Evolutionary conservation across 2,113 vertebrate genomes (phyloP).

Genomic region (Hiodon alosoides): DNA sequence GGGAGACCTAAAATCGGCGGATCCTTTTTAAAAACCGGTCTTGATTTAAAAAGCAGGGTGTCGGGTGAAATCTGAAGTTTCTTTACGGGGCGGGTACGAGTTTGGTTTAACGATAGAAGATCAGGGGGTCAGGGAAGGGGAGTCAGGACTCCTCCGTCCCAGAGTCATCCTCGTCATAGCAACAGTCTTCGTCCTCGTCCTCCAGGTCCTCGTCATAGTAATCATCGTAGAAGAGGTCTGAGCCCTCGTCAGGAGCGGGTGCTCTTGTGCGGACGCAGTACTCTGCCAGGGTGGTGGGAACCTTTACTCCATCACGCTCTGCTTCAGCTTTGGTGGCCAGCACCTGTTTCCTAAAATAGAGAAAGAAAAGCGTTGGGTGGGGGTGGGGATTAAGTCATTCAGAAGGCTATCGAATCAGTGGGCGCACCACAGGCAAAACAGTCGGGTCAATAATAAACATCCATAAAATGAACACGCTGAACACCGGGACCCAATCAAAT

Average conservation of each 20-base stretch:
- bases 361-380: neutral
- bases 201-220: slow-evolving; percentile 82
- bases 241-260: slow-evolving; percentile 79
- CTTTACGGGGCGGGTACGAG: neutral
- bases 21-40: slow-evolving; percentile 8
- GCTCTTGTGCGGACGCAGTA: slow-evolving; percentile 90
- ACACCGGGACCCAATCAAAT: no score
- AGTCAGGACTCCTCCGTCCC: slow-evolving; percentile 93
- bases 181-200: slow-evolving; percentile 75
- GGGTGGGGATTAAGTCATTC: no score
- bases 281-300: slow-evolving; percentile 90
- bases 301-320: slow-evolving; percentile 86
- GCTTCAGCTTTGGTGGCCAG: slow-evolving; percentile 88
- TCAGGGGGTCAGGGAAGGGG: neutral
- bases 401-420: no score
- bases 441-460: no score
- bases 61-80: neutral
- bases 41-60: neutral
- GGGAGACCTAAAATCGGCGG: neutral
- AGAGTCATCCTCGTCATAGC: slow-evolving; percentile 86
- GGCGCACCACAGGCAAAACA: no score
- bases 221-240: slow-evolving; percentile 91
- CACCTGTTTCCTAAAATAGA: slow-evolving; percentile 79
- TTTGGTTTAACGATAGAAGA: neutral
- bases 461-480: no score